phyloP scores from a whole-genome alignment of 2,888 invertebrate species.

The Balanococcus diminutus region DNA sequence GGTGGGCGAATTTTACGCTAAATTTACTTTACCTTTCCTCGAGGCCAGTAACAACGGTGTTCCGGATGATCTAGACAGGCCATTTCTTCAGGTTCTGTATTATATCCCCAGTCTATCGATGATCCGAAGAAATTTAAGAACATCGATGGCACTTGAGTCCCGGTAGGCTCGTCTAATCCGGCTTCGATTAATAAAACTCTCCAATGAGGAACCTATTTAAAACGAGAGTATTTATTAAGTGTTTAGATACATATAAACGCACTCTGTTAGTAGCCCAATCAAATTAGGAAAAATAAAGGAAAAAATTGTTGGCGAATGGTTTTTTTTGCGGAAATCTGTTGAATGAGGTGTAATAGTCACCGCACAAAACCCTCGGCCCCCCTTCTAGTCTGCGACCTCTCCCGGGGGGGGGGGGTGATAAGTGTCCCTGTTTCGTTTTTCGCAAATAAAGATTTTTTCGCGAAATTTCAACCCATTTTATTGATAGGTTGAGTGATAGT shows the following conservation, averaged over 20 bases:
- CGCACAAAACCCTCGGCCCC: no score
- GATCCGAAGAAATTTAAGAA: constrained; percentile 85
- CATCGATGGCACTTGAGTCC: constrained; percentile 88
- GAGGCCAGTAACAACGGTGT: constrained; percentile 80
- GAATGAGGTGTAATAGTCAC: no score
- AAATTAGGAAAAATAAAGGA: no score
- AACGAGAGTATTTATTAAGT: neutral
- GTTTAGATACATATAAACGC: neutral
- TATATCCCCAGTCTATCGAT: constrained; percentile 86
- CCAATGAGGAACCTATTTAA: constrained; percentile 68
- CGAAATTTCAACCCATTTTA: no score
- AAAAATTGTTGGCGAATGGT: no score
- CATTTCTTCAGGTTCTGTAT: constrained; percentile 79
- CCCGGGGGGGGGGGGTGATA: no score
- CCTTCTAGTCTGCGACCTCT: no score
- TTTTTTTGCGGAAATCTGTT: no score
- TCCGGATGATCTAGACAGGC: constrained; percentile 77
- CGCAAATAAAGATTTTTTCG: no score
- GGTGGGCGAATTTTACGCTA: constrained; percentile 20
- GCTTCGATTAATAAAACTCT: constrained; percentile 76
- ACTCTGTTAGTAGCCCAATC: no score
- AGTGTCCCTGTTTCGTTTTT: no score
- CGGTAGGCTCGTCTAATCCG: constrained; percentile 84
- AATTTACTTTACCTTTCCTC: constrained; percentile 73
- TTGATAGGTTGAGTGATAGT: no score